Conservation (phyloP, 2,797 vertebrate species). For the Aselliscus stoliczkanus region DNA sequence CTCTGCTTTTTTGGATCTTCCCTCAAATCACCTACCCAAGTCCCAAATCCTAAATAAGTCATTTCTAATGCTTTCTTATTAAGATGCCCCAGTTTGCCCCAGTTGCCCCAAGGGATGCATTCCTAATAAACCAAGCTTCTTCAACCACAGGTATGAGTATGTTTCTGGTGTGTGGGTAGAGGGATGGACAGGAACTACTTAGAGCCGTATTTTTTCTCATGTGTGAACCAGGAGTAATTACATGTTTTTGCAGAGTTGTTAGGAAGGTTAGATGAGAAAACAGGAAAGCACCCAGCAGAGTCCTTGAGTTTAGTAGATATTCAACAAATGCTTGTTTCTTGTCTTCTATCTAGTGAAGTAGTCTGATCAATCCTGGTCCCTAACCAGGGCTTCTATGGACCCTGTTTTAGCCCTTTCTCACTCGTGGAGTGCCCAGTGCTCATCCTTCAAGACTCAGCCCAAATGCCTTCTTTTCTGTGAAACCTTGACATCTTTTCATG, state of each 20-base stretch:
- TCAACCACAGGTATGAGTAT: not conserved
- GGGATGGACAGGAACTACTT: not conserved
- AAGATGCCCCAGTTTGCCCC: not conserved
- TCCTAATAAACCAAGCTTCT: not conserved
- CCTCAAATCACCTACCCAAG: not conserved
- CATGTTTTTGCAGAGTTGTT: not conserved
- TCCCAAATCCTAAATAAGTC: not conserved
- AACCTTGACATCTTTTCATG: not conserved
- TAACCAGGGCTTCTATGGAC: not conserved
- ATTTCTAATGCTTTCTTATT: not conserved
- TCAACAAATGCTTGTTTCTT: not conserved
- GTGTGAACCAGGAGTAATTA: not conserved
- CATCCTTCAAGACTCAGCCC: not conserved
- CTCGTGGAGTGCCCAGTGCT: not conserved
- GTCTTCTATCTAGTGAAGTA: not conserved
- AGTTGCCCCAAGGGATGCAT: not conserved
- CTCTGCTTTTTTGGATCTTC: not conserved
- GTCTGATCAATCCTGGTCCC: not conserved
- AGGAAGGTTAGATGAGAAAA: not conserved
- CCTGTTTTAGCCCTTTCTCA: not conserved
- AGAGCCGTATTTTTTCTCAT: not conserved
- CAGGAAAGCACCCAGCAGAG: not conserved
- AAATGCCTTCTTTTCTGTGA: not conserved
- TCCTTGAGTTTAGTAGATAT: not conserved
- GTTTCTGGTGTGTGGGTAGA: not conserved